These are phyloP conservation scores for Argya squamiceps DNA, from an alignment of 2,797 vertebrate genomes.

Conservation along the genomic window DNA sequence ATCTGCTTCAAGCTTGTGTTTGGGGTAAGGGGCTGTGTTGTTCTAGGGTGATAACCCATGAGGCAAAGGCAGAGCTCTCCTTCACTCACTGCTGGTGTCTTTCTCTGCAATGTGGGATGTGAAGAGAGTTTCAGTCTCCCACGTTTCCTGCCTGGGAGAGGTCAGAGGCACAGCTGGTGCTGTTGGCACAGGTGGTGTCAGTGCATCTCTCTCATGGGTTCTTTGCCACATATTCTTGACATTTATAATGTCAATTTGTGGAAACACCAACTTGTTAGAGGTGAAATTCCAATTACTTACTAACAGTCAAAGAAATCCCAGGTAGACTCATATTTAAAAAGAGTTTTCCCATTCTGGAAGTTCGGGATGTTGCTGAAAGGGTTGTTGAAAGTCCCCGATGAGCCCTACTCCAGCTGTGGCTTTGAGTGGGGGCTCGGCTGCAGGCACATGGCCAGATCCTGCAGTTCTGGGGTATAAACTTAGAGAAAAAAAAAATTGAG, in stretches of 20 bases:
- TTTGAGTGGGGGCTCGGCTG: accelerated
- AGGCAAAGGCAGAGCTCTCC: neutral
- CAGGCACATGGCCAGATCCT: neutral
- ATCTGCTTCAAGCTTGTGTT: neutral
- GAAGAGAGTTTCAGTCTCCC: neutral
- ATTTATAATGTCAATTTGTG: neutral
- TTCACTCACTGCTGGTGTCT: neutral
- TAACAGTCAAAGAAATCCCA: neutral
- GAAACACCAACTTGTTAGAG: neutral
- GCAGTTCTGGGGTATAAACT: neutral
- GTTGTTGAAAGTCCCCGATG: neutral
- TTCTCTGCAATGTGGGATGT: neutral
- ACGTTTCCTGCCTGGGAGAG: neutral
- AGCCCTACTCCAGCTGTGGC: neutral
- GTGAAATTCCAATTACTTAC: neutral
- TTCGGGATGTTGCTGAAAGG: neutral
- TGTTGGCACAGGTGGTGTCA: neutral
- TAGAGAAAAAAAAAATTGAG: neutral
- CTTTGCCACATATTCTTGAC: neutral
- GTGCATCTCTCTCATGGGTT: accelerated
- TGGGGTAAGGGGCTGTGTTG: neutral
- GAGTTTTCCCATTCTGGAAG: neutral
- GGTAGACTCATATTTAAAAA: neutral
- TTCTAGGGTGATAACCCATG: neutral
- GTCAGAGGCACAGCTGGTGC: neutral